phyloP scores from a whole-genome alignment of 2,113 vertebrate genomes.

The Gavia stellata region DNA sequence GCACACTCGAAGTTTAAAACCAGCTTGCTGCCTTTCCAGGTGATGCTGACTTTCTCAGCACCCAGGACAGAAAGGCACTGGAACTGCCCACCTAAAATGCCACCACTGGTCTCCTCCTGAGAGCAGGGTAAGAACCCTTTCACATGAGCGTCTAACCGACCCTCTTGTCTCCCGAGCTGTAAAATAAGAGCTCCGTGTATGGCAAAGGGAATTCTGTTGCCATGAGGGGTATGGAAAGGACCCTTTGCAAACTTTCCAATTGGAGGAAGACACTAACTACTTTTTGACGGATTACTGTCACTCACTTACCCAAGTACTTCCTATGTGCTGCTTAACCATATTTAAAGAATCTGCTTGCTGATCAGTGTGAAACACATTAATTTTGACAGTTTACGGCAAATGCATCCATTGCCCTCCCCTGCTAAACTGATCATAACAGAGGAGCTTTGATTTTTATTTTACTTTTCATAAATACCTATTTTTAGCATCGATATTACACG shows the following conservation, averaged over 20 bases:
- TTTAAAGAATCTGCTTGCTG: not conserved
- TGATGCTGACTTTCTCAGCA: not conserved
- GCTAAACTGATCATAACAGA: not conserved
- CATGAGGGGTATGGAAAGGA: not conserved
- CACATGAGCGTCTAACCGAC: accelerated
- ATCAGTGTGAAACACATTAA: not conserved
- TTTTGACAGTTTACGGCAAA: not conserved
- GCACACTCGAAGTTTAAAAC: not conserved
- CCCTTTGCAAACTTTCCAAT: not conserved
- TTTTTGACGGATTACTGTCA: not conserved
- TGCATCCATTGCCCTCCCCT: not conserved
- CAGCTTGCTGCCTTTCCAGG: not conserved
- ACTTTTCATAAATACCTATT: not conserved
- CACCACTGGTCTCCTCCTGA: not conserved
- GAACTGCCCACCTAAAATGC: not conserved
- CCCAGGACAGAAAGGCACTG: not conserved
- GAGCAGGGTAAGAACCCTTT: not conserved
- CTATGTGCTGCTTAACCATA: not conserved
- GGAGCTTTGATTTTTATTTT: not conserved
- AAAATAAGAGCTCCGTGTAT: not conserved
- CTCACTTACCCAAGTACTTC: not conserved
- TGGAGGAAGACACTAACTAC: not conserved
- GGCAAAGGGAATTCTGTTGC: not conserved
- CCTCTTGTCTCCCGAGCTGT: not conserved
- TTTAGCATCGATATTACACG: not conserved